phyloP scores from a whole-genome alignment of 2,888 invertebrate genomes.

The Atethmia centrago region DNA sequence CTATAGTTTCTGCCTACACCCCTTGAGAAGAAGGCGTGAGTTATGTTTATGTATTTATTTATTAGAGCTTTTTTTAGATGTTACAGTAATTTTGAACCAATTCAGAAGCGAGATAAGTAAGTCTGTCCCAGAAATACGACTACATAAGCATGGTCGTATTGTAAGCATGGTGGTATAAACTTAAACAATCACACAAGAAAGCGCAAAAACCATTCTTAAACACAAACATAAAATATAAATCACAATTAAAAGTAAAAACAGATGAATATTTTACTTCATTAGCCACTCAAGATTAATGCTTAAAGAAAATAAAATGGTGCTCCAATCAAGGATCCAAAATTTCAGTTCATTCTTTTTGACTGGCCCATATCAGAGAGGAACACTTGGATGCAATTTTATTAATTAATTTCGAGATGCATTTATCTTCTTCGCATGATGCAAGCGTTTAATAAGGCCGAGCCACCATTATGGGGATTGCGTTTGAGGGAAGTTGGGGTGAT shows the following conservation, averaged over 20 bases:
- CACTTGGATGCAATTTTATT: slow-evolving; percentile 86
- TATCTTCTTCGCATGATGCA: slow-evolving; percentile 86
- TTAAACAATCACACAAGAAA: slow-evolving; percentile 44
- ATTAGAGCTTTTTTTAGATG: neutral
- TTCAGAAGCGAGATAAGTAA: neutral
- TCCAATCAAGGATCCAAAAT: slow-evolving; percentile 75
- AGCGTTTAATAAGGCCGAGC: slow-evolving; percentile 83
- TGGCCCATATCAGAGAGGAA: slow-evolving; percentile 66
- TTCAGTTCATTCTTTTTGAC: slow-evolving; percentile 70
- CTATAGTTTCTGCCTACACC: too few relatives aligned
- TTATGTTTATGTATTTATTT: too few relatives aligned
- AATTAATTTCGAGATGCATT: slow-evolving; percentile 88
- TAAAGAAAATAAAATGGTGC: slow-evolving; percentile 61
- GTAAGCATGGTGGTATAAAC: neutral
- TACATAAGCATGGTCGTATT: neutral
- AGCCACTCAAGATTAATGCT: slow-evolving; percentile 62
- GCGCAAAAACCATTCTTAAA: slow-evolving; percentile 59
- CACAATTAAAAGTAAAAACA: slow-evolving; percentile 67
- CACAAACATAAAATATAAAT: slow-evolving; percentile 70
- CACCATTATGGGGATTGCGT: slow-evolving; percentile 81
- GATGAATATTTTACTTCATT: slow-evolving; percentile 68
- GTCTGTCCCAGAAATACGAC: neutral
- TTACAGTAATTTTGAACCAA: neutral
- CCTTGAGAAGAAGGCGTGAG: too few relatives aligned
- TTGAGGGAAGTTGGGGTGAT: slow-evolving; percentile 76